These are phyloP conservation scores for Sciaenops ocellatus DNA, from an alignment of 2,797 vertebrate genomes.

Conservation along the genomic window DNA sequence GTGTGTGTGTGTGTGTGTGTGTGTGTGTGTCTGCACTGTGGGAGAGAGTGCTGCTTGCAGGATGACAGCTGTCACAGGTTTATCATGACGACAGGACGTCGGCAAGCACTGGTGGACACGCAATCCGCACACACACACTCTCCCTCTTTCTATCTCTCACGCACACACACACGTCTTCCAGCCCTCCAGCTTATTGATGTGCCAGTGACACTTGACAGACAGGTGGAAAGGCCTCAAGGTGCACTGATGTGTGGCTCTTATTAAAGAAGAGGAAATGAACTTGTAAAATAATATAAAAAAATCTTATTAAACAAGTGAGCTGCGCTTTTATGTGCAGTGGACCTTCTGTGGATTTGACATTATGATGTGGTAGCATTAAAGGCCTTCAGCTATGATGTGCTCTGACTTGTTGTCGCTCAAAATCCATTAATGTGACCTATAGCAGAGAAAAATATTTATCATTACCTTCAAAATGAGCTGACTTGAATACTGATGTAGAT, in stretches of 20 bases:
- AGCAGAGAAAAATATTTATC: not conserved
- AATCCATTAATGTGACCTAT: constrained; percentile 13
- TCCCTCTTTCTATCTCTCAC: too few relatives aligned
- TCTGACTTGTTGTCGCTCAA: constrained; percentile 4
- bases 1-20: constrained; percentile 15
- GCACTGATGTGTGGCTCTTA: constrained; percentile 39
- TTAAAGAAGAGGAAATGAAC: constrained; percentile 47
- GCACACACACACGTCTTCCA: constrained; percentile 7
- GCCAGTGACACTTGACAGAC: constrained; percentile 69
- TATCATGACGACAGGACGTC: constrained; percentile 70
- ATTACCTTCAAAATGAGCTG: not conserved
- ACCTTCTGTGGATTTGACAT: constrained; percentile 27
- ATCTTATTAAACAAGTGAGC: constrained; percentile 1
- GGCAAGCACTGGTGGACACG: constrained; percentile 38
- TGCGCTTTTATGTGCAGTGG: not conserved
- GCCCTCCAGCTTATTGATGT: constrained; percentile 54
- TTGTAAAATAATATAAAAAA: constrained; percentile 18
- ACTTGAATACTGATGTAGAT: constrained; percentile 6
- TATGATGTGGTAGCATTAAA: constrained; percentile 16
- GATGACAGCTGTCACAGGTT: constrained; percentile 78
- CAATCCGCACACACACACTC: not conserved
- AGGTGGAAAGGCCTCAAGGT: constrained; percentile 59
- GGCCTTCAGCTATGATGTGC: not conserved
- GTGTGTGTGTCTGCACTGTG: constrained; percentile 27
- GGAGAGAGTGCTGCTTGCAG: constrained; percentile 55